Conservation (phyloP, 2,113 vertebrate genomes). For the Zosterops japonicus region DNA sequence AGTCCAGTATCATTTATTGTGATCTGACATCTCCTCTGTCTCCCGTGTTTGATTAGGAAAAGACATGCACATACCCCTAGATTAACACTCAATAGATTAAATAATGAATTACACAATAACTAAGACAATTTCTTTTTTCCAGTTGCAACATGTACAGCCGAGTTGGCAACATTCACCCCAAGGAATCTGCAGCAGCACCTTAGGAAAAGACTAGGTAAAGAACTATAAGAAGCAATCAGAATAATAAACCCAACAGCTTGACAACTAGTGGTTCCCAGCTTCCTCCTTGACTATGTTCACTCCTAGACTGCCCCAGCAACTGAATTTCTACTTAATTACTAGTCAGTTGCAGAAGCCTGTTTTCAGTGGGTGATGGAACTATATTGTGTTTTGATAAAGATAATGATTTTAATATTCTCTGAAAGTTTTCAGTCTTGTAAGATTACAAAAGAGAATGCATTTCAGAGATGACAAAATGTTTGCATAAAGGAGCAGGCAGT, state of each 20-base stretch:
- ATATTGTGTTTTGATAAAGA: not conserved
- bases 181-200: not conserved
- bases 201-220: not conserved
- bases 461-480: not conserved
- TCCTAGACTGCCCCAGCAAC: not conserved
- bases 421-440: not conserved
- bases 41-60: not conserved
- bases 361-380: not conserved
- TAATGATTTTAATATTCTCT: not conserved
- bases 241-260: not conserved
- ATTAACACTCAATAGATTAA: not conserved
- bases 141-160: not conserved
- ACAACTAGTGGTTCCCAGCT: not conserved
- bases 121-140: not conserved
- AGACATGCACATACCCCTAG: not conserved
- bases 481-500: not conserved
- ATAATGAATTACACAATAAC: not conserved
- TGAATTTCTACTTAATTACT: not conserved
- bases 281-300: not conserved
- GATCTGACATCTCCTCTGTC: not conserved
- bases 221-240: not conserved
- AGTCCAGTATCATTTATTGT: not conserved
- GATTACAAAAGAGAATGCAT: not conserved
- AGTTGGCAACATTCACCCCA: not conserved
- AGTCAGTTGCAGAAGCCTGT: not conserved